Evolutionary conservation across 2,113 vertebrate genomes (phyloP).

Genomic region (Eurystomus gularis): DNA sequence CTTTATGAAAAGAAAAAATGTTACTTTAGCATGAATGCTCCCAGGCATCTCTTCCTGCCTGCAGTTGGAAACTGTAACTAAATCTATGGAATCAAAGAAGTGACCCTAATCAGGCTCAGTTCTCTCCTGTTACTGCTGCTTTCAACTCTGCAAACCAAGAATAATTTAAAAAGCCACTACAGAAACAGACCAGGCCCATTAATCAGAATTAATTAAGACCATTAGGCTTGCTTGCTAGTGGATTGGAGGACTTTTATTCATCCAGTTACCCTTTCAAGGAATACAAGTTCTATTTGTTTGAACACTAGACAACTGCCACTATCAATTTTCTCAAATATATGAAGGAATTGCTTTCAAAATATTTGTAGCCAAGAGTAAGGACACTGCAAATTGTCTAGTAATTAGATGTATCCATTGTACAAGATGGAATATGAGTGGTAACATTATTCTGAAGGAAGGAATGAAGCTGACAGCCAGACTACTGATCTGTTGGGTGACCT

Average conservation of each 20-base stretch:
- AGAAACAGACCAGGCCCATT: background rate
- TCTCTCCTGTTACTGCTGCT: background rate
- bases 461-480: background rate
- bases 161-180: background rate
- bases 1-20: background rate
- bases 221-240: background rate
- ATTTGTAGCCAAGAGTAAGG: background rate
- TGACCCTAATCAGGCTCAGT: background rate
- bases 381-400: background rate
- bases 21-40: background rate
- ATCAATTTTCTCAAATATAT: background rate
- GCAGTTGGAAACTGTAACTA: background rate
- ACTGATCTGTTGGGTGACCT: background rate
- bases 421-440: background rate
- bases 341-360: constrained; percentile 16
- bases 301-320: background rate
- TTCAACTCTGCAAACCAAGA: background rate
- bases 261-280: background rate
- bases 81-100: background rate
- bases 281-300: background rate
- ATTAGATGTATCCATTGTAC: background rate
- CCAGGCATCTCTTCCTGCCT: background rate
- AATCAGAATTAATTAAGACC: background rate
- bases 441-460: constrained; percentile 14
- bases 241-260: background rate